These are phyloP conservation scores for Lutraria rhynchaena DNA, from an alignment of 1,140 invertebrate species.

Conservation along the genomic window DNA sequence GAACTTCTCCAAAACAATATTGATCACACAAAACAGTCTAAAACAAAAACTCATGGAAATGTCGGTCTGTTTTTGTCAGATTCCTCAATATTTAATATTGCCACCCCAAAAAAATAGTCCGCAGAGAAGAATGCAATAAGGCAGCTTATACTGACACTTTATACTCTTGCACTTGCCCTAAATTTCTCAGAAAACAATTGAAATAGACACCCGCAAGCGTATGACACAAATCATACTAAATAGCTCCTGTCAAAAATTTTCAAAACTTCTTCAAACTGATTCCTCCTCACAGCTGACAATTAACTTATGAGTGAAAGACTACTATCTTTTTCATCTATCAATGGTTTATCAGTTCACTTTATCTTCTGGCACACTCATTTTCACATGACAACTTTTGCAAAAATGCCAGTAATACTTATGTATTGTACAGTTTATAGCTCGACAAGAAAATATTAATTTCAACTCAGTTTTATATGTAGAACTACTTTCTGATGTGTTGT, in stretches of 20 bases:
- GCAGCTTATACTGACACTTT: constrained; percentile 11
- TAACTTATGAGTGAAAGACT: constrained; percentile 35
- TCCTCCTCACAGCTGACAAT: constrained; percentile 36
- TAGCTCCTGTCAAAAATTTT: constrained; percentile 56
- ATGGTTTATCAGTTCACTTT: constrained; percentile 29
- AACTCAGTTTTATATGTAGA: constrained; percentile 51
- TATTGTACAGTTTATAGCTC: constrained; percentile 48
- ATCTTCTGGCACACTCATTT: constrained; percentile 30
- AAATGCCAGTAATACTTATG: constrained; percentile 58
- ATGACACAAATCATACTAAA: constrained; percentile 49
- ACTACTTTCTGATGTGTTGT: constrained; percentile 44
- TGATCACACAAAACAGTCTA: too few relatives aligned
- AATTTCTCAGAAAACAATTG: constrained; percentile 46
- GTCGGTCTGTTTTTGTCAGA: too few relatives aligned
- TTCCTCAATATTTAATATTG: too few relatives aligned
- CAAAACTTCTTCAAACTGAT: constrained; percentile 49
- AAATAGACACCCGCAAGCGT: constrained; percentile 39
- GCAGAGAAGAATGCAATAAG: too few relatives aligned
- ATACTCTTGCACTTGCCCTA: constrained; percentile 11
- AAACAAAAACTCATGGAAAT: too few relatives aligned
- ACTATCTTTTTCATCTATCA: constrained; percentile 53
- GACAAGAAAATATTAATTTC: constrained; percentile 52
- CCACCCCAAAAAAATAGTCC: too few relatives aligned
- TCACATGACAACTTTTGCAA: constrained; percentile 58
- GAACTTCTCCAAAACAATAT: too few relatives aligned